Conservation (phyloP, 2,888 invertebrate species). For the Cyrtodaria siliqua region DNA sequence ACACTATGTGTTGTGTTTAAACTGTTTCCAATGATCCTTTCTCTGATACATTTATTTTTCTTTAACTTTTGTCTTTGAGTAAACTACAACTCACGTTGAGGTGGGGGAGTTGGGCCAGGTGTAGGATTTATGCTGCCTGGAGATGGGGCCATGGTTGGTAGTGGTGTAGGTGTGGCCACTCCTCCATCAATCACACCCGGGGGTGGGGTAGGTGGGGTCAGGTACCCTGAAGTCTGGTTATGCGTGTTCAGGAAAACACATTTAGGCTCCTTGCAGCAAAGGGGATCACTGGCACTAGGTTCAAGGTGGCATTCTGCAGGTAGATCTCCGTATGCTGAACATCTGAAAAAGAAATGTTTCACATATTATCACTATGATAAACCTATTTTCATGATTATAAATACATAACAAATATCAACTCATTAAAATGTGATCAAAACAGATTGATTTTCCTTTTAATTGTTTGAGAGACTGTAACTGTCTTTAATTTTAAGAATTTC, state of each 20-base stretch:
- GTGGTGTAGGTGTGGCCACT: constrained; percentile 57
- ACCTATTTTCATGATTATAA: too few relatives aligned
- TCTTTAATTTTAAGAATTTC: too few relatives aligned
- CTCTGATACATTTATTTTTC: too few relatives aligned
- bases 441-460: too few relatives aligned
- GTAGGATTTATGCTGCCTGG: constrained; percentile 35
- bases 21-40: too few relatives aligned
- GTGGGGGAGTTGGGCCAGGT: constrained; percentile 50
- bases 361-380: too few relatives aligned
- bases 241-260: constrained; percentile 56
- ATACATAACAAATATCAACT: too few relatives aligned
- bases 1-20: too few relatives aligned
- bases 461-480: too few relatives aligned
- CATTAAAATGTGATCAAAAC: too few relatives aligned
- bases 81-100: constrained; percentile 46
- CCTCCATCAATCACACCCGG: constrained; percentile 65
- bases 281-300: constrained; percentile 68
- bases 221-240: constrained; percentile 59
- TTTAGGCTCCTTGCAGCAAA: constrained; percentile 70
- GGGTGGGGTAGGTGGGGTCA: constrained; percentile 62
- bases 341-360: constrained; percentile 57
- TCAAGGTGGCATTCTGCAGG: constrained; percentile 62
- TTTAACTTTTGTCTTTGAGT: too few relatives aligned
- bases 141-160: constrained; percentile 46
- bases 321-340: constrained; percentile 57